Conservation (phyloP, 2,888 invertebrate genomes). For the Xylocampa areola region DNA sequence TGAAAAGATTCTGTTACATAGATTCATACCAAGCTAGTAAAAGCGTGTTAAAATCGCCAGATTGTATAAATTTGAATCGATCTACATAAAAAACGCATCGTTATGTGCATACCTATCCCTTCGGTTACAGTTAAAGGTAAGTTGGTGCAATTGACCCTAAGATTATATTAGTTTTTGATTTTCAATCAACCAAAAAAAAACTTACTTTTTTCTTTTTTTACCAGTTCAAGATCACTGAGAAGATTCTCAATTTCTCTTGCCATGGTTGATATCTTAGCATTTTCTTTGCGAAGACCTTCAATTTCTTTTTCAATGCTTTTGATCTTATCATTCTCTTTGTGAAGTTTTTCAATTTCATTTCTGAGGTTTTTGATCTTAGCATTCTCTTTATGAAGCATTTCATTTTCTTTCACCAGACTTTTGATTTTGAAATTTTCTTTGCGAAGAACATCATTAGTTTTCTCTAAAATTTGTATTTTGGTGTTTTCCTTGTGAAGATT, state of each 20-base stretch:
- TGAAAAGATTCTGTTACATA: too few species aligned
- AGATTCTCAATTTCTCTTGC: constrained; percentile 37
- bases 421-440: neutral
- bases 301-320: constrained; percentile 38
- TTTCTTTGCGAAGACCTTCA: neutral
- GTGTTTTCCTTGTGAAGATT: neutral
- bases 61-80: too few species aligned
- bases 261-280: neutral
- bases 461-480: neutral
- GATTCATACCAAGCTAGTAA: too few species aligned
- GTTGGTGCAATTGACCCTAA: too few species aligned
- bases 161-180: neutral
- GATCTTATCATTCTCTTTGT: neutral
- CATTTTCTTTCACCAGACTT: constrained; percentile 38
- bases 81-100: too few species aligned
- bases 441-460: neutral
- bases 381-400: constrained; percentile 20
- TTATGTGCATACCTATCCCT: too few species aligned
- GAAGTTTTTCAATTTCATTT: constrained; percentile 1
- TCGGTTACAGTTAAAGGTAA: too few species aligned
- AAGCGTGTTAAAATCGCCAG: too few species aligned
- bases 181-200: constrained; percentile 1
- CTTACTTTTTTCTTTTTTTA: constrained; percentile 25
- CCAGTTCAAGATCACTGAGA: neutral
- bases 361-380: constrained; percentile 10